phyloP scores from a whole-genome alignment of 2,113 vertebrate species.

The Paralichthys olivaceus region DNA sequence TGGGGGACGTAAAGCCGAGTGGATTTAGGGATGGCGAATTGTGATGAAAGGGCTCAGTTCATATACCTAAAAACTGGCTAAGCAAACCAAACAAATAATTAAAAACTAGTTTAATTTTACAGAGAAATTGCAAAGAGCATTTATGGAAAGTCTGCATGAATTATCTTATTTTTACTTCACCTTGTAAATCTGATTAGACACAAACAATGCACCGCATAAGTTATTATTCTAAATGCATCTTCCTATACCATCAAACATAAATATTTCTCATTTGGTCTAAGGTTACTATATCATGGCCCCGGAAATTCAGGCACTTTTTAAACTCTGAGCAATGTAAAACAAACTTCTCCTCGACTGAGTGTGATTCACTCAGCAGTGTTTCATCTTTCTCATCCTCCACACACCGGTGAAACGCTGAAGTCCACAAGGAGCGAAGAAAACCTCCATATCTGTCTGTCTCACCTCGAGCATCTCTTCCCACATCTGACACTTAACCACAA shows the following conservation, averaged over 20 bases:
- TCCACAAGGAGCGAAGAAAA: constrained; percentile 55
- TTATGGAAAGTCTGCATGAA: neutral
- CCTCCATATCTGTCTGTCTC: constrained; percentile 43
- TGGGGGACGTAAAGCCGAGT: constrained; percentile 1
- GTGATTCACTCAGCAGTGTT: constrained; percentile 52
- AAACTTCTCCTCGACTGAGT: constrained; percentile 45
- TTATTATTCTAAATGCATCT: neutral
- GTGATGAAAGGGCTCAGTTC: neutral
- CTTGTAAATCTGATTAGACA: constrained; percentile 12
- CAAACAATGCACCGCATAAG: neutral
- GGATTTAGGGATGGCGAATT: neutral
- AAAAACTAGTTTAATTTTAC: neutral
- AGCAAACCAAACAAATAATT: neutral
- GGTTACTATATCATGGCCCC: neutral
- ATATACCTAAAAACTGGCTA: neutral
- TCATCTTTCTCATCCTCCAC: constrained; percentile 56
- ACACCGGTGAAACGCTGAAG: constrained; percentile 33
- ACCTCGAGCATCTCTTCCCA: constrained; percentile 65
- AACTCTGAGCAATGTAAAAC: constrained; percentile 35
- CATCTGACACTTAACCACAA: constrained; percentile 63
- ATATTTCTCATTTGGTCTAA: constrained; percentile 14
- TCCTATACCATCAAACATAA: constrained; percentile 5
- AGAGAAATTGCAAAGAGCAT: neutral
- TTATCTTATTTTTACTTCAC: constrained; percentile 13
- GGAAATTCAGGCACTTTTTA: constrained; percentile 21